phyloP scores from a whole-genome alignment of 2,113 vertebrate genomes.

The Vidua chalybeata region DNA sequence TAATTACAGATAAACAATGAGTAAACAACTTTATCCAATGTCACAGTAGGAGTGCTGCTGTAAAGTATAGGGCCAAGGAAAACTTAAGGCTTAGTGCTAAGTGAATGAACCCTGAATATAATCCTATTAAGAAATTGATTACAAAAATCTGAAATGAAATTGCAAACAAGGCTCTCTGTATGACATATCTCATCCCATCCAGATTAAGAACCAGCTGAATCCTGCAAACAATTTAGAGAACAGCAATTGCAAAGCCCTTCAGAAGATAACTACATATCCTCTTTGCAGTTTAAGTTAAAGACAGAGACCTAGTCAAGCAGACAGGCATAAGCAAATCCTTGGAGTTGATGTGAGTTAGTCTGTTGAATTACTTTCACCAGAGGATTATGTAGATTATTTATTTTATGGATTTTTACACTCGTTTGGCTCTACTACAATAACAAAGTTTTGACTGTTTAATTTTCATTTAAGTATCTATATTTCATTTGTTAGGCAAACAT shows the following conservation, averaged over 20 bases:
- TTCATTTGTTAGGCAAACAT: constrained; percentile 43
- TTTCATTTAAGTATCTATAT: constrained; percentile 50
- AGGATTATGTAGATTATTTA: constrained; percentile 53
- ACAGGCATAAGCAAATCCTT: constrained; percentile 22
- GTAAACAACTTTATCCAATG: neutral
- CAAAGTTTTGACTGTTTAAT: constrained; percentile 44
- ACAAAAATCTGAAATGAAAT: neutral
- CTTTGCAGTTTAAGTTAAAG: constrained; percentile 38
- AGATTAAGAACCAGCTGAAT: neutral
- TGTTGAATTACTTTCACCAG: constrained; percentile 21
- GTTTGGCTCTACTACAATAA: constrained; percentile 44
- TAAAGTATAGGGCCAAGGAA: neutral
- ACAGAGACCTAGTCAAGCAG: neutral
- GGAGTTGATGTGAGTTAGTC: neutral
- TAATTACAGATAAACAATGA: neutral
- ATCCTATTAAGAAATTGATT: constrained; percentile 26
- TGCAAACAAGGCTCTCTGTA: neutral
- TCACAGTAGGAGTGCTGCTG: neutral
- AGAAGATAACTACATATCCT: neutral
- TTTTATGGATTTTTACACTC: constrained; percentile 42
- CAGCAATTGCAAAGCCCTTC: neutral
- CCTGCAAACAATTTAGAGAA: neutral
- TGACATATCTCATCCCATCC: neutral
- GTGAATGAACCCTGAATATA: neutral
- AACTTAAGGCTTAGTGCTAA: neutral